phyloP scores from a whole-genome alignment of 2,113 vertebrate species.

The Zosterops borbonicus region DNA sequence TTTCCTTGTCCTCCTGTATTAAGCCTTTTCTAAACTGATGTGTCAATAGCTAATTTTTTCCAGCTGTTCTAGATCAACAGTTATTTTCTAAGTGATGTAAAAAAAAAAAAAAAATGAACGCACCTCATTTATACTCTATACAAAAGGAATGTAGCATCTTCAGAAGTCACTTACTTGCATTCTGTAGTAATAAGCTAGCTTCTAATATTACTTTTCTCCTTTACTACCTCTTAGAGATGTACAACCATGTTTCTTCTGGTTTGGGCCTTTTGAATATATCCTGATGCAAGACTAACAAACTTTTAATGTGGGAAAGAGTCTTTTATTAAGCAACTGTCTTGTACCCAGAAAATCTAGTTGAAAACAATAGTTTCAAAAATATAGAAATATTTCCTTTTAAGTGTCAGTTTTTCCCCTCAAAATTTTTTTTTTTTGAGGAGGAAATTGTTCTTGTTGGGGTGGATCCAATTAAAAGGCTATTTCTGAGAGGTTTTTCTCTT shows the following conservation, averaged over 20 bases:
- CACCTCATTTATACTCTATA: not conserved
- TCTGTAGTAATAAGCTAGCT: not conserved
- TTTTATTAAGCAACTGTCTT: not conserved
- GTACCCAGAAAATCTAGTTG: not conserved
- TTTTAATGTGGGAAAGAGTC: not conserved
- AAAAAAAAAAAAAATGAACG: not conserved
- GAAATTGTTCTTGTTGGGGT: not conserved
- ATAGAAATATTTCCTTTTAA: not conserved
- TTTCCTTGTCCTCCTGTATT: slow-evolving; percentile 31
- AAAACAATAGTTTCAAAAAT: not conserved
- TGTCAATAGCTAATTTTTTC: slow-evolving; percentile 38
- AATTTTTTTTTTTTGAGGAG: not conserved
- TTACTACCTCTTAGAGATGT: not conserved
- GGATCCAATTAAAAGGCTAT: not conserved
- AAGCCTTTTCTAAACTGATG: slow-evolving; percentile 22
- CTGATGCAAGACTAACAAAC: not conserved
- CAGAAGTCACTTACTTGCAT: not conserved
- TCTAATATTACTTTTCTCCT: not conserved
- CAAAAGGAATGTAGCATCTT: not conserved
- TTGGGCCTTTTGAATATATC: not conserved
- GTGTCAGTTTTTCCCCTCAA: not conserved
- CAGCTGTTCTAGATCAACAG: slow-evolving; percentile 18
- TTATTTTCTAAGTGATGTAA: not conserved
- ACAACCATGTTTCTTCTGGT: not conserved
- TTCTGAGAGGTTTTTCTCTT: not conserved